Evolutionary conservation across 2,113 vertebrate species (phyloP).

Genomic region (Thermophis baileyi): DNA sequence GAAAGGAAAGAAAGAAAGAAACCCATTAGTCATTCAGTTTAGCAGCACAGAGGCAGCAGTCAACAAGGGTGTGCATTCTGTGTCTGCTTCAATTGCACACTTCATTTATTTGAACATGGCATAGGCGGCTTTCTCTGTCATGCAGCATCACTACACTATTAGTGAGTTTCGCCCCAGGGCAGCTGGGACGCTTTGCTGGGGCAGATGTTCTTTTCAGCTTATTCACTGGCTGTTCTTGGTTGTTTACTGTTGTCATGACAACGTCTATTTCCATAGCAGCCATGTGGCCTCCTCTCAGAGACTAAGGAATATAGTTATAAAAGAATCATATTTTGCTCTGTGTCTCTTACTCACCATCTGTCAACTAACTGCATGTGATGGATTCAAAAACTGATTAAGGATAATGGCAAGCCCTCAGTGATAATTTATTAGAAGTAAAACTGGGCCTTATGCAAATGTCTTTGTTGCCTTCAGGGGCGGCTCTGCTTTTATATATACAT

Average conservation of each 20-base stretch:
- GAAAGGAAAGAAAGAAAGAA: not conserved
- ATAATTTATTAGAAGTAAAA: conserved; percentile 55
- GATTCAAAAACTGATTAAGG: conserved; percentile 67
- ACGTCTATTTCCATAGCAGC: conserved; percentile 79
- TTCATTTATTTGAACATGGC: conserved; percentile 71
- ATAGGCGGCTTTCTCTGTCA: conserved; percentile 69
- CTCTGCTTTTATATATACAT: not conserved
- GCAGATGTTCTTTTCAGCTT: conserved; percentile 83
- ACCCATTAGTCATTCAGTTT: conserved; percentile 66
- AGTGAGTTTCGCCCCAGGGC: conserved; percentile 70
- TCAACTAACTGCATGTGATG: conserved; percentile 65
- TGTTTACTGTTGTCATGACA: conserved; percentile 82
- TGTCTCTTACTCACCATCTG: conserved; percentile 78
- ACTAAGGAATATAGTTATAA: conserved; percentile 77
- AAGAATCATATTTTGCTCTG: conserved; percentile 79
- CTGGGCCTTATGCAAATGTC: conserved; percentile 34
- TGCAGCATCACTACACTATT: conserved; percentile 56
- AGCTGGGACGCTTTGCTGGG: conserved; percentile 71
- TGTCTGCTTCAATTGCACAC: conserved; percentile 74
- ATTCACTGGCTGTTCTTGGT: conserved; percentile 72
- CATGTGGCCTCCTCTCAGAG: conserved; percentile 67
- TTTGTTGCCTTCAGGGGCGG: conserved; percentile 21
- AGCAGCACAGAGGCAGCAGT: conserved; percentile 62
- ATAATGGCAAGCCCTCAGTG: conserved; percentile 52
- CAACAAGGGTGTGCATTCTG: conserved; percentile 63